Conservation (phyloP, 2,888 invertebrate species). For the Erebia epiphron region DNA sequence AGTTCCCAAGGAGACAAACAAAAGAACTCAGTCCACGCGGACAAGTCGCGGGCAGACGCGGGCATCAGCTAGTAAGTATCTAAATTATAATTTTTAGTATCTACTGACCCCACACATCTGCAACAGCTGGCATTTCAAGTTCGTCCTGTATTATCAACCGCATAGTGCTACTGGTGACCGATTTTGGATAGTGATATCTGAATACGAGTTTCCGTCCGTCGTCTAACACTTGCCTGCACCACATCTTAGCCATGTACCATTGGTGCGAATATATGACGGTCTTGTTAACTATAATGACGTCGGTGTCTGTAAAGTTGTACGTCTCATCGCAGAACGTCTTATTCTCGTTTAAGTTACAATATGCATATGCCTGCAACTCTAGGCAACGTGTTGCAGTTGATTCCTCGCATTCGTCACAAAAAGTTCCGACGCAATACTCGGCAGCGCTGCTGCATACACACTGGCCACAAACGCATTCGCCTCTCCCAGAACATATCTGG, state of each 20-base stretch:
- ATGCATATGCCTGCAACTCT: constrained; percentile 87
- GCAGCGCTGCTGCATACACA: constrained; percentile 81
- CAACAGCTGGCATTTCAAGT: constrained; percentile 51
- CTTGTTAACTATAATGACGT: constrained; percentile 49
- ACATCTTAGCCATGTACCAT: constrained; percentile 50
- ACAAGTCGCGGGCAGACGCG: too few species aligned
- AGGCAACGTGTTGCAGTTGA: constrained; percentile 86
- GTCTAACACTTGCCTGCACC: constrained; percentile 53
- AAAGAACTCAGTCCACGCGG: too few species aligned
- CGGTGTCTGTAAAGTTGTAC: constrained; percentile 46
- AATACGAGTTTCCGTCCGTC: constrained; percentile 57
- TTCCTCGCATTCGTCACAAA: constrained; percentile 89
- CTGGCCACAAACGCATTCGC: constrained; percentile 87
- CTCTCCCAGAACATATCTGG: constrained; percentile 77
- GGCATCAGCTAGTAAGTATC: too few species aligned
- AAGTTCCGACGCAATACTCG: constrained; percentile 80
- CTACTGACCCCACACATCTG: constrained; percentile 64
- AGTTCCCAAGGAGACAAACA: too few species aligned
- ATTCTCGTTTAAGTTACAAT: constrained; percentile 73
- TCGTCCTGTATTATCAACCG: constrained; percentile 63
- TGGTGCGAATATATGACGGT: constrained; percentile 51
- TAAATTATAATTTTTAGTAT: background rate
- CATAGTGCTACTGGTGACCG: constrained; percentile 43
- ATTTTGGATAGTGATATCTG: constrained; percentile 52
- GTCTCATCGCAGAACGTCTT: constrained; percentile 52